These are phyloP conservation scores for Phortica variegata DNA, from an alignment of 1,140 invertebrate genomes.

Conservation along the genomic window DNA sequence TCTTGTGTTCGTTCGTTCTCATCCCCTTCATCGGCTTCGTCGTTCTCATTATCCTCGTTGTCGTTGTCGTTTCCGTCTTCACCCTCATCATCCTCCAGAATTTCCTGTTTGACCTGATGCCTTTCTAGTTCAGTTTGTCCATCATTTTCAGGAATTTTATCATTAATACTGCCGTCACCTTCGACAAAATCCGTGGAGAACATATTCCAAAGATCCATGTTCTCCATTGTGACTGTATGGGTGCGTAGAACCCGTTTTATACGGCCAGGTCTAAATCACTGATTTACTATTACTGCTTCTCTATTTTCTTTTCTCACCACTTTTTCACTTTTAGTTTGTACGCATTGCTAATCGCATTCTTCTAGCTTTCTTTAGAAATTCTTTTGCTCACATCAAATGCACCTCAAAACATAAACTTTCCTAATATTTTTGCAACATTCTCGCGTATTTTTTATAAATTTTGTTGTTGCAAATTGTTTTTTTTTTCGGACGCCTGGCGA, in stretches of 20 bases:
- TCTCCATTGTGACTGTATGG: conserved; percentile 30
- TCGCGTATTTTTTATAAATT: too few species aligned
- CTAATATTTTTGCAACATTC: too few species aligned
- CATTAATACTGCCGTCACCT: conserved; percentile 8
- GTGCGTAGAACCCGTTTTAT: conserved; percentile 10
- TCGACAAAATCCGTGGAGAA: conserved; percentile 45
- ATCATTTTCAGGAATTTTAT: background rate
- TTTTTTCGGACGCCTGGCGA: too few species aligned
- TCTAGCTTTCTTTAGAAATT: conserved; percentile 10
- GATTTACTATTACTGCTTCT: conserved; percentile 3
- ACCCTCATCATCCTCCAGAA: conserved; percentile 10
- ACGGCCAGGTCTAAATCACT: conserved; percentile 14
- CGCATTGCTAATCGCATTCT: conserved; percentile 40
- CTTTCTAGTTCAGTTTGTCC: conserved; percentile 4
- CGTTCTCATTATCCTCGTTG: conserved; percentile 17
- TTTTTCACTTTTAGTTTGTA: conserved; percentile 11
- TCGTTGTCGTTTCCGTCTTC: conserved; percentile 22
- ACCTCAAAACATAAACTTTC: too few species aligned
- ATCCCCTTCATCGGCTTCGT: conserved; percentile 7
- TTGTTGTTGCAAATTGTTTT: too few species aligned
- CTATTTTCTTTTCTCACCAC: conserved; percentile 3
- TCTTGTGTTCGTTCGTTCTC: conserved; percentile 1
- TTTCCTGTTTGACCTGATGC: conserved; percentile 8
- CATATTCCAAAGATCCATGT: conserved; percentile 50
- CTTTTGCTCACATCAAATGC: conserved; percentile 5